A percentile compares a stretch with the other conserved stretches of the same genome.
Conservation (phyloP, 1,140 invertebrate species). For the Zaprionus camerounensis region DNA sequence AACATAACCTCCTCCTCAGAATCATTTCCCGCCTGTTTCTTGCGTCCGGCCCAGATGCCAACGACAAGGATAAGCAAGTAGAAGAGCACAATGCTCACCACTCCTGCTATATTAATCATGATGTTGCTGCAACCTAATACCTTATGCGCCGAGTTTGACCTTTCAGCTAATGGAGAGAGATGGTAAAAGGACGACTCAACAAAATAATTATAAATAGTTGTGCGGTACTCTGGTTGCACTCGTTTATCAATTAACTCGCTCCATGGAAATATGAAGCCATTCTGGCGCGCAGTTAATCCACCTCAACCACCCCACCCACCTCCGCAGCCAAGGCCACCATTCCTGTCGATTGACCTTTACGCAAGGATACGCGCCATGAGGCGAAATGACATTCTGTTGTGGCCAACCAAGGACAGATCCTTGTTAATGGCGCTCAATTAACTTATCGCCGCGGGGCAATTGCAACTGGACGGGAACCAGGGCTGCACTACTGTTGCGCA, state of each 20-base stretch:
- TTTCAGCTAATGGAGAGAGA: conserved; percentile 49
- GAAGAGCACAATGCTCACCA: conserved; percentile 96
- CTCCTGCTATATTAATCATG: conserved; percentile 95
- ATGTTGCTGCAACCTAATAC: conserved; percentile 81
- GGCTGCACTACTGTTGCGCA: conserved; percentile 5
- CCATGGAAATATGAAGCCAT: conserved; percentile 66
- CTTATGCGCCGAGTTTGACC: conserved; percentile 47
- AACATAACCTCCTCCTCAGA: conserved; percentile 98
- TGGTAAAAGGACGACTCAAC: conserved; percentile 16
- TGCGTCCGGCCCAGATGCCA: conserved; percentile 97
- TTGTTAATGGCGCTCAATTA: conserved; percentile 68
- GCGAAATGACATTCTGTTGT: conserved; percentile 12
- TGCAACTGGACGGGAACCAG: conserved; percentile 11
- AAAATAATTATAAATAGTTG: conserved; percentile 34
- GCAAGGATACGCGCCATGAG: conserved; percentile 49
- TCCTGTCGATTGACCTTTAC: conserved; percentile 58
- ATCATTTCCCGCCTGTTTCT: conserved; percentile 93
- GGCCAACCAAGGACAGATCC: conserved; percentile 27
- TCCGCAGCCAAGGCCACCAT: conserved; percentile 1
- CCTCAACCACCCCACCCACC: not conserved
- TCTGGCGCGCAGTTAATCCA: conserved; percentile 34
- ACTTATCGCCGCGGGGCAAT: conserved; percentile 26
- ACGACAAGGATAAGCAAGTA: conserved; percentile 96
- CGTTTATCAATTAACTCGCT: conserved; percentile 51
- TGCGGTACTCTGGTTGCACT: conserved; percentile 23